Conservation (phyloP, 2,113 vertebrate species). For the Addax nasomaculatus region DNA sequence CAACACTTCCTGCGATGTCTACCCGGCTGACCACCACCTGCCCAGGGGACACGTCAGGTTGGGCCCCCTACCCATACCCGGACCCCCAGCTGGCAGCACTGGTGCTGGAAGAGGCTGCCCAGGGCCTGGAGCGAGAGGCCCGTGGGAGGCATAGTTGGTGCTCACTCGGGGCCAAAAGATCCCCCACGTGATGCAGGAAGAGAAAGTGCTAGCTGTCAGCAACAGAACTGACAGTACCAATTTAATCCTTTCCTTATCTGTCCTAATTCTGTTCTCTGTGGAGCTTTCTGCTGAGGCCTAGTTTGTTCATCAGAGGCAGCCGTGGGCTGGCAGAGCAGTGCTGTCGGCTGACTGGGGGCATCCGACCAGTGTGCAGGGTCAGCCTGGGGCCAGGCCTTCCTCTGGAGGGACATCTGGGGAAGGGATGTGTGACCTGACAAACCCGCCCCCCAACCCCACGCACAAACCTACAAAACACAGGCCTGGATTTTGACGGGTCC, state of each 20-base stretch:
- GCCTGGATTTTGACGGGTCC: not conserved
- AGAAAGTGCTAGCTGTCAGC: not conserved
- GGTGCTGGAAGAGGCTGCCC: not conserved
- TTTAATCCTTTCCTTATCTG: not conserved
- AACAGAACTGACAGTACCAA: not conserved
- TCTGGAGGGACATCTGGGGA: not conserved
- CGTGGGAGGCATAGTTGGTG: fast-evolving
- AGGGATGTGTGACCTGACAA: not conserved
- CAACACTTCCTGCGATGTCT: fast-evolving
- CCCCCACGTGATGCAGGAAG: not conserved
- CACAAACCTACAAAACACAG: not conserved
- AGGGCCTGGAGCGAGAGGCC: not conserved
- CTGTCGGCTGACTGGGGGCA: not conserved
- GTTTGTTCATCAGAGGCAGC: not conserved
- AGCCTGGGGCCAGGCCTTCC: not conserved
- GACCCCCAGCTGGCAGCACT: not conserved
- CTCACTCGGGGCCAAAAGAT: not conserved
- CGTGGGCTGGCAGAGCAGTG: not conserved
- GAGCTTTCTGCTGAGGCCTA: not conserved
- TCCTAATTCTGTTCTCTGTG: not conserved
- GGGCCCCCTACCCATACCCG: fast-evolving
- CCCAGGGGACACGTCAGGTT: not conserved
- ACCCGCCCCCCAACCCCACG: fast-evolving
- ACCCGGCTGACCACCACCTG: not conserved
- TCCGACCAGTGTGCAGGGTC: fast-evolving